phyloP scores from a whole-genome alignment of 2,113 vertebrate genomes.

The Macroglossus sobrinus region DNA sequence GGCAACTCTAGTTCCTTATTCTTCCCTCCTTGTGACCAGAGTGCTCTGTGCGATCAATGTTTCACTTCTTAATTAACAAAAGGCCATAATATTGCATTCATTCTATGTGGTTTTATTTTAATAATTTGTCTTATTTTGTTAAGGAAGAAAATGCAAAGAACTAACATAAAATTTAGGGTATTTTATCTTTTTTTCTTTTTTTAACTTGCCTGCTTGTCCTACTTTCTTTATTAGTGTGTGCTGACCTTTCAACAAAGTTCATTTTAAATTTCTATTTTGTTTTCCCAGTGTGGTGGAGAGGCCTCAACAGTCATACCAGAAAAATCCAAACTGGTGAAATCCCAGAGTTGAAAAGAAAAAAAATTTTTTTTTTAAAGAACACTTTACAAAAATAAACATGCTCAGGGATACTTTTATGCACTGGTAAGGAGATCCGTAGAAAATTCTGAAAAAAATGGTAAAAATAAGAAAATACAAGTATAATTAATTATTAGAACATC shows the following conservation, averaged over 20 bases:
- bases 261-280: constrained; percentile 49
- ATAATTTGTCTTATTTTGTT: background rate
- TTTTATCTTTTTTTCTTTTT: background rate
- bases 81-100: background rate
- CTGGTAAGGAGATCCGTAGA: background rate
- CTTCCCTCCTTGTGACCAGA: background rate
- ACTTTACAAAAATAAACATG: background rate
- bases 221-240: background rate
- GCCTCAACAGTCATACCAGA: background rate
- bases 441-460: background rate
- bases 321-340: constrained; percentile 50
- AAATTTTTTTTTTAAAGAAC: background rate
- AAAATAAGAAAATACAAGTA: background rate
- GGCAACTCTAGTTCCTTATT: background rate
- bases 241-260: constrained; percentile 48
- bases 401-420: background rate
- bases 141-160: background rate
- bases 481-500: background rate
- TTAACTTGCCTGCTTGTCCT: background rate
- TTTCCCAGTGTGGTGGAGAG: constrained; percentile 18
- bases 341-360: background rate
- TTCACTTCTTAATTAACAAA: constrained; percentile 48
- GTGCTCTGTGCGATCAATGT: background rate
- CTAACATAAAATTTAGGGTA: background rate
- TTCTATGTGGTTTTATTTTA: background rate